These are phyloP conservation scores for Eidolon dupreanum DNA, from an alignment of 2,797 vertebrate species.

Conservation along the genomic window DNA sequence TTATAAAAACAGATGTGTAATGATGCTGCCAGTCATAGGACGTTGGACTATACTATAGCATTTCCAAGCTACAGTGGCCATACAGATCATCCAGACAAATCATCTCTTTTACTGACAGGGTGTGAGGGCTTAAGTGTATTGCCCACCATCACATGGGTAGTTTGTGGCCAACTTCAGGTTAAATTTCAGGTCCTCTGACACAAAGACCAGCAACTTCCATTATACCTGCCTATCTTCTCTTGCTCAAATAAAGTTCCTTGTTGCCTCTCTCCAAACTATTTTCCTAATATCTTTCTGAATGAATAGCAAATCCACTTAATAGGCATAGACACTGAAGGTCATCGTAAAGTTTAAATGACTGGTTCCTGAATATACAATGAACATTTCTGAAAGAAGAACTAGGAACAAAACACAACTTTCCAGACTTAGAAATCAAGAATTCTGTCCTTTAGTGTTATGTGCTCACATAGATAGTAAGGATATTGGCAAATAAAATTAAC, in stretches of 20 bases:
- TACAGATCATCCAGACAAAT: neutral
- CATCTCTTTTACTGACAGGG: neutral
- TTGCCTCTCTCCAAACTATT: conserved; percentile 9
- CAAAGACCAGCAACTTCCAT: conserved; percentile 8
- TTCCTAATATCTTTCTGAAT: conserved; percentile 16
- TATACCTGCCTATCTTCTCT: neutral
- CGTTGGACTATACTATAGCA: neutral
- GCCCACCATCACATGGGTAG: neutral
- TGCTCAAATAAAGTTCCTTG: neutral
- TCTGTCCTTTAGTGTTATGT: neutral
- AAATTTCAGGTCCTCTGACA: conserved; percentile 6
- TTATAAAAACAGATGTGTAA: neutral
- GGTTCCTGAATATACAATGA: neutral
- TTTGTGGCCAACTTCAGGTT: neutral
- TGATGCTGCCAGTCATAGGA: neutral
- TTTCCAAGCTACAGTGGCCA: neutral
- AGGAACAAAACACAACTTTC: neutral
- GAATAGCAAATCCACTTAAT: conserved; percentile 25
- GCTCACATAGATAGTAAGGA: neutral
- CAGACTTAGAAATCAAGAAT: conserved; percentile 16
- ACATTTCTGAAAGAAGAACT: neutral
- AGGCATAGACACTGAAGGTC: neutral
- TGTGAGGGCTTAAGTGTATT: neutral
- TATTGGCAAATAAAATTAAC: conserved; percentile 1
- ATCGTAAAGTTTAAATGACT: conserved; percentile 23